Evolutionary conservation across 1,140 invertebrate genomes (phyloP).

Genomic region (Drosophila persimilis): DNA sequence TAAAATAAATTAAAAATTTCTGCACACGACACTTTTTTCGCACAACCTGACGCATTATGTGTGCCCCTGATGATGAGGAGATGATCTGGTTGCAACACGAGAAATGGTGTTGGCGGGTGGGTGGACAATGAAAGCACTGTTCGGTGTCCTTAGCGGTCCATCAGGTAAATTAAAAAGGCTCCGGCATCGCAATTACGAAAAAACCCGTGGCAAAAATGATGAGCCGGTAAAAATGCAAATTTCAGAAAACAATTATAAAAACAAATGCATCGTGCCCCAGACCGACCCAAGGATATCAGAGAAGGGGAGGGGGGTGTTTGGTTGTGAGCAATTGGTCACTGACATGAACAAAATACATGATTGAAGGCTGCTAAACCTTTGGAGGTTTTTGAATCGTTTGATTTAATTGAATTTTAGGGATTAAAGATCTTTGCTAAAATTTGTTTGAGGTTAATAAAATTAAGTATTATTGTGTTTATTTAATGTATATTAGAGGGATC

Average conservation of each 20-base stretch:
- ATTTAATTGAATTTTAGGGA: too few relatives aligned
- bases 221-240: conserved; percentile 55
- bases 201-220: conserved; percentile 21
- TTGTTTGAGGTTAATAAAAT: too few relatives aligned
- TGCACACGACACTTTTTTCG: conserved; percentile 39
- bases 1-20: conserved; percentile 61
- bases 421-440: too few relatives aligned
- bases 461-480: too few relatives aligned
- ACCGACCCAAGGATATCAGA: too few relatives aligned
- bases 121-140: too few relatives aligned
- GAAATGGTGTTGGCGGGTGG: conserved; percentile 9
- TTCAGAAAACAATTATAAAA: conserved; percentile 30
- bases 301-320: too few relatives aligned
- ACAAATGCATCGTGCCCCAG: background rate
- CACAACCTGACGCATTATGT: conserved; percentile 1
- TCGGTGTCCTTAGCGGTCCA: conserved; percentile 22
- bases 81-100: conserved; percentile 27
- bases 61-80: conserved; percentile 21
- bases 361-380: too few relatives aligned
- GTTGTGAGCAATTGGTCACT: too few relatives aligned
- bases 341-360: too few relatives aligned
- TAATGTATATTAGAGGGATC: too few relatives aligned
- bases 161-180: conserved; percentile 56
- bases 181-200: conserved; percentile 32
- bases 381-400: too few relatives aligned